Evolutionary conservation across 2,797 vertebrate species (phyloP).

Genomic region (Acrossocheilus fasciatus): DNA sequence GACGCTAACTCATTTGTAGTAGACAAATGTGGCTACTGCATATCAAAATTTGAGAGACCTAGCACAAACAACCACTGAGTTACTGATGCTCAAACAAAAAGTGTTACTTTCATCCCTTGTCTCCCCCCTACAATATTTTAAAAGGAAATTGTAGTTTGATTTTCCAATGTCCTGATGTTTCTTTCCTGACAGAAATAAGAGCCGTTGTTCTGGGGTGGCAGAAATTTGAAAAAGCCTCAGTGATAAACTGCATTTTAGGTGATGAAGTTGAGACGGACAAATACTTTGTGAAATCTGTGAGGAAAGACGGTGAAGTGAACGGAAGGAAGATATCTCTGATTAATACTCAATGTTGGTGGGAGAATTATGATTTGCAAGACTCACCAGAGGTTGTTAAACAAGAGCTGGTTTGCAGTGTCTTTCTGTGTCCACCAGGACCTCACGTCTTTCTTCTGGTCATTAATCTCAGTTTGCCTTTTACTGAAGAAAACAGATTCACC

Average conservation of each 20-base stretch:
- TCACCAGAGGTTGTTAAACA: conserved; percentile 31
- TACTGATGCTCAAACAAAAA: too few relatives aligned
- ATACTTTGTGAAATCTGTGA: not conserved
- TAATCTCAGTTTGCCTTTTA: conserved; percentile 14
- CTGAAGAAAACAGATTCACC: conserved; percentile 26
- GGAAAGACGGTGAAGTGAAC: not conserved
- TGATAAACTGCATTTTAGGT: conserved; percentile 7
- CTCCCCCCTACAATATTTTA: too few relatives aligned
- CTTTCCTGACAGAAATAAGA: not conserved
- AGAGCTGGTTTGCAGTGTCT: conserved; percentile 34
- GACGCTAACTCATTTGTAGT: too few relatives aligned
- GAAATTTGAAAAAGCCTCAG: not conserved
- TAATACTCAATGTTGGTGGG: conserved; percentile 43
- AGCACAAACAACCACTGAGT: too few relatives aligned
- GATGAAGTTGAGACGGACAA: not conserved
- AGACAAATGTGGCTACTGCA: too few relatives aligned
- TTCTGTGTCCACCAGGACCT: conserved; percentile 42
- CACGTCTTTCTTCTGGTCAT: conserved; percentile 33
- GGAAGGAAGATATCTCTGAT: conserved; percentile 19
- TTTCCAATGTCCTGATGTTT: not conserved
- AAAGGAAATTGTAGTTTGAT: too few relatives aligned
- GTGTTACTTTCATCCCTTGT: too few relatives aligned
- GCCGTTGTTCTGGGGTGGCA: conserved; percentile 1
- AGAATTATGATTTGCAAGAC: conserved; percentile 28
- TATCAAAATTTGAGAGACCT: too few relatives aligned